Evolutionary conservation across 1,140 invertebrate genomes (phyloP), one percentile per base, ranked within the genome.

Genomic region (Drosophila navojoa): DNA sequence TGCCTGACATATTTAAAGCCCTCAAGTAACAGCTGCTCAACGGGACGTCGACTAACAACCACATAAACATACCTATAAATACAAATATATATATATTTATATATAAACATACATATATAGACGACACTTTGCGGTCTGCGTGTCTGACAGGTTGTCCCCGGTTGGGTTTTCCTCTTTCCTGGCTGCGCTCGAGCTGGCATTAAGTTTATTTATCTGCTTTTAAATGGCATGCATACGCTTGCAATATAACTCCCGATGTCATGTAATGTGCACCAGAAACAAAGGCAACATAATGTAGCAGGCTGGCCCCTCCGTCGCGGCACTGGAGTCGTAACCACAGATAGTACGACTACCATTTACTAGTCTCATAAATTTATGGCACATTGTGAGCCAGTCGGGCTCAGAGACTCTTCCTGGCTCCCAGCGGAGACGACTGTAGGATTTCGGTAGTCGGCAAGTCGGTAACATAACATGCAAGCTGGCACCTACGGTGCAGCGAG

Each of bases 351-450:
- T 68, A 73, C 70, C 62, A 75, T 71, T 71, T 75, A 87, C 82
- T 86, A 86, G 81, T 87, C 79, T 81, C 81, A 86, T 86, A 86
- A 87, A 86, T 86, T 86, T 86, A 87, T 86, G 84, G 81, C 81
- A 86, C 82, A 81, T 86, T 86, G 81, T 81, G 60, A 76, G 16
- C 9, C 9, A 22, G 10, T 22, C 15, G 45, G 45, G 9, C 16
- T 25, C n/a, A n/a, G 16, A 49, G 47, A 22, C 11, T 25, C 47
- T 49, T 49, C 47, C 47, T 25, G 47, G 45, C 15, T 38, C 35
- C 32, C 55, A 42, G 29, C 15, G 44, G 7, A 42, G 44, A 38
- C 61, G 63, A 66, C 25, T 27, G 42, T 54, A 67, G 70, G 70
- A 72, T 81, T 70, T 67, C 66, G 67, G 79, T 73, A 73, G 71